Conservation (phyloP, 2,888 invertebrate genomes). For the Napeogenes inachia region DNA sequence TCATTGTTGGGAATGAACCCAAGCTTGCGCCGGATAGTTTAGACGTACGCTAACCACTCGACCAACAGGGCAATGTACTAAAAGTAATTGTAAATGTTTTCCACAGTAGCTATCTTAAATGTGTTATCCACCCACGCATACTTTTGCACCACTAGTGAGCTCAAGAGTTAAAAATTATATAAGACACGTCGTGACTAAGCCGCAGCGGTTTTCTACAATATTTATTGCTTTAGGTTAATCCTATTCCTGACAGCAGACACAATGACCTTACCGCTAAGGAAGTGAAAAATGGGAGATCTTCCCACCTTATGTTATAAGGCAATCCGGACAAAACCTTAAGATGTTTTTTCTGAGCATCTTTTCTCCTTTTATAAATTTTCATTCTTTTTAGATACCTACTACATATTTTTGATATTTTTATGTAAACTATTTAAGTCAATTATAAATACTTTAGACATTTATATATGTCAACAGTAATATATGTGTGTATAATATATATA, state of each 20-base stretch:
- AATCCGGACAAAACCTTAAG: neutral
- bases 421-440: too few relatives aligned
- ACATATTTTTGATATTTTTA: neutral
- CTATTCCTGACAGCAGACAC: slow-evolving; percentile 26
- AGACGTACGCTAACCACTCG: too few relatives aligned
- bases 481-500: neutral
- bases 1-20: too few relatives aligned
- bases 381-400: neutral
- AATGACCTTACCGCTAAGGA: slow-evolving; percentile 24
- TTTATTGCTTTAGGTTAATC: slow-evolving; percentile 29
- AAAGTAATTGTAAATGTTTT: neutral
- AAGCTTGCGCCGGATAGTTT: too few relatives aligned
- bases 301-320: slow-evolving; percentile 23
- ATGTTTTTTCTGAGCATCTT: neutral
- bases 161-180: slow-evolving; percentile 21
- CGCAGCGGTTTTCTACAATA: slow-evolving; percentile 24
- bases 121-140: neutral
- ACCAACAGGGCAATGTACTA: neutral
- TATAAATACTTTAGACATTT: too few relatives aligned
- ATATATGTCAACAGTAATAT: neutral
- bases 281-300: slow-evolving; percentile 25
- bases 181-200: slow-evolving; percentile 28
- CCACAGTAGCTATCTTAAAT: neutral
- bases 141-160: neutral
- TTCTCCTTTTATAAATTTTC: neutral